Evolutionary conservation across 2,113 vertebrate species (phyloP).

Genomic region (Psittacus erithacus): DNA sequence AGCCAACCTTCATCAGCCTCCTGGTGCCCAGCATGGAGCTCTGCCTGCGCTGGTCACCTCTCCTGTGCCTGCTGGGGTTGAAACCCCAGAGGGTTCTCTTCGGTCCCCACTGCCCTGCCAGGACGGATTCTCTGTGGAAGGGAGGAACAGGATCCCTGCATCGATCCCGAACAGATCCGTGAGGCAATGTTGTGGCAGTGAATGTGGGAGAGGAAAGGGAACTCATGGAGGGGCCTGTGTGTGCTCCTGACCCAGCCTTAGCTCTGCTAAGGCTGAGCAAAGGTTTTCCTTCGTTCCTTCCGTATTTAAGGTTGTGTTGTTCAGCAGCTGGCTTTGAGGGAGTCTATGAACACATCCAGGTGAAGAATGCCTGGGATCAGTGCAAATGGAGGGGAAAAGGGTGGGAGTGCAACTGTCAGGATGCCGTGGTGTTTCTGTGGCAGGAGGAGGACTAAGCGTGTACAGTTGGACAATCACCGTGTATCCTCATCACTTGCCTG

Average conservation of each 20-base stretch:
- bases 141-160: background rate
- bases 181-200: fast-evolving
- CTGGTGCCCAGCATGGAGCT: fast-evolving
- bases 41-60: fast-evolving
- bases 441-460: background rate
- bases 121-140: background rate
- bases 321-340: background rate
- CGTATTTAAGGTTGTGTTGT: background rate
- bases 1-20: background rate
- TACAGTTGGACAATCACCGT: too few relatives aligned
- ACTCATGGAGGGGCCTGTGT: background rate
- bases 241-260: too few relatives aligned
- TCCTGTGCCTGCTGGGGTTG: fast-evolving
- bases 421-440: background rate
- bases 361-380: background rate
- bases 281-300: background rate
- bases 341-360: fast-evolving
- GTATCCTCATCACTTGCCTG: background rate
- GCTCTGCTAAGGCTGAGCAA: too few relatives aligned
- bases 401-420: background rate
- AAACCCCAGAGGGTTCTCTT: background rate
- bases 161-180: fast-evolving
- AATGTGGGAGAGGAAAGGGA: background rate
- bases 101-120: background rate
- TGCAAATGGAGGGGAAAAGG: background rate